Evolutionary conservation across 2,888 invertebrate genomes (phyloP).

Genomic region (Celastrina argiolus): DNA sequence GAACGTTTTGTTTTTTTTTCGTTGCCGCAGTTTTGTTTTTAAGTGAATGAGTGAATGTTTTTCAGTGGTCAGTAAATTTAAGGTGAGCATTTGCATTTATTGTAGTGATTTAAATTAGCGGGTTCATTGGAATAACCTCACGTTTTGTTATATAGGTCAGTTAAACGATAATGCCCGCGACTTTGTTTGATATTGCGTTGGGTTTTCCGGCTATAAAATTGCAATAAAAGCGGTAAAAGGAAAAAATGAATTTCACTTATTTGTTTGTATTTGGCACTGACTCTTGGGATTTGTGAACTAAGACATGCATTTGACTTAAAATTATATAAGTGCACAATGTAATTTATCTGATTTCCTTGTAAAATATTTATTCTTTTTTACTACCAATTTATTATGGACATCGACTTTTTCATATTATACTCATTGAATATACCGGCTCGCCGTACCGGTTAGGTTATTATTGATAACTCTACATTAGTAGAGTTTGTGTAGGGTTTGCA

Average conservation of each 20-base stretch:
- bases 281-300: too few species aligned
- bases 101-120: conserved; percentile 11
- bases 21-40: background rate
- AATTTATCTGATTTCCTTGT: too few species aligned
- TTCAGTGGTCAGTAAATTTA: conserved; percentile 48
- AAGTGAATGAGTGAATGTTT: conserved; percentile 47
- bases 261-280: too few species aligned
- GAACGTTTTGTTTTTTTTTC: background rate
- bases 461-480: too few species aligned
- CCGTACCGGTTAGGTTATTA: too few species aligned
- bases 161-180: background rate
- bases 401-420: too few species aligned
- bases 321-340: too few species aligned
- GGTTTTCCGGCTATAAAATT: conserved; percentile 2
- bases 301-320: too few species aligned
- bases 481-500: too few species aligned
- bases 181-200: background rate
- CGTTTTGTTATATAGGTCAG: conserved; percentile 7
- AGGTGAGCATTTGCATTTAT: conserved; percentile 50
- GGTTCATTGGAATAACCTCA: conserved; percentile 9
- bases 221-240: background rate
- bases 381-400: too few species aligned
- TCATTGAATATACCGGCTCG: too few species aligned
- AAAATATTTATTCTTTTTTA: too few species aligned
- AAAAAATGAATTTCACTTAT: background rate